phyloP scores from a whole-genome alignment of 2,888 invertebrate species.

The Eristalis arbustorum region DNA sequence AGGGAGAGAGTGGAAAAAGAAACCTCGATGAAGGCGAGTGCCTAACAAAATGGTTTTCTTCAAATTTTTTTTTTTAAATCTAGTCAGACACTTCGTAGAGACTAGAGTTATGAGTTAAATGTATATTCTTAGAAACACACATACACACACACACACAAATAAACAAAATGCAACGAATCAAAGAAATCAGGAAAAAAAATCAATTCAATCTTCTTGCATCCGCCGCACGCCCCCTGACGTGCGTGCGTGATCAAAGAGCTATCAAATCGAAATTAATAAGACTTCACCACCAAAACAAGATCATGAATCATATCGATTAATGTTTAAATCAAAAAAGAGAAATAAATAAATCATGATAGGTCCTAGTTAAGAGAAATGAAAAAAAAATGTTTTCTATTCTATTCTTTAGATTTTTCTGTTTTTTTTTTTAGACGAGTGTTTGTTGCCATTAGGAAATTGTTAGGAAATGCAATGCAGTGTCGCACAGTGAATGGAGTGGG shows the following conservation, averaged over 20 bases:
- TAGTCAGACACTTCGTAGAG: constrained; percentile 57
- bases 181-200: constrained; percentile 28
- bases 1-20: neutral
- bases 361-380: constrained; percentile 25
- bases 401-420: neutral
- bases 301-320: constrained; percentile 65
- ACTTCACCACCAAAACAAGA: constrained; percentile 68
- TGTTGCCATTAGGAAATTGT: constrained; percentile 11
- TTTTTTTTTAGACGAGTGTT: neutral
- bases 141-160: neutral
- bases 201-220: constrained; percentile 14
- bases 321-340: constrained; percentile 40
- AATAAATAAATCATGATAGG: constrained; percentile 32
- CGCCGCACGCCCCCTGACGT: neutral
- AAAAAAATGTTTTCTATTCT: neutral
- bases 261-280: constrained; percentile 68
- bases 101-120: constrained; percentile 54
- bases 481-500: neutral
- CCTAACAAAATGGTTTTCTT: constrained; percentile 22
- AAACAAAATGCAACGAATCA: constrained; percentile 58
- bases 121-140: constrained; percentile 2
- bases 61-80: constrained; percentile 35
- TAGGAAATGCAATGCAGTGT: constrained; percentile 22
- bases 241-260: constrained; percentile 47
- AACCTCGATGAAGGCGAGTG: constrained; percentile 35